These are phyloP conservation scores for Spinibarbus caldwelli DNA, from an alignment of 2,797 vertebrate genomes.

Conservation along the genomic window DNA sequence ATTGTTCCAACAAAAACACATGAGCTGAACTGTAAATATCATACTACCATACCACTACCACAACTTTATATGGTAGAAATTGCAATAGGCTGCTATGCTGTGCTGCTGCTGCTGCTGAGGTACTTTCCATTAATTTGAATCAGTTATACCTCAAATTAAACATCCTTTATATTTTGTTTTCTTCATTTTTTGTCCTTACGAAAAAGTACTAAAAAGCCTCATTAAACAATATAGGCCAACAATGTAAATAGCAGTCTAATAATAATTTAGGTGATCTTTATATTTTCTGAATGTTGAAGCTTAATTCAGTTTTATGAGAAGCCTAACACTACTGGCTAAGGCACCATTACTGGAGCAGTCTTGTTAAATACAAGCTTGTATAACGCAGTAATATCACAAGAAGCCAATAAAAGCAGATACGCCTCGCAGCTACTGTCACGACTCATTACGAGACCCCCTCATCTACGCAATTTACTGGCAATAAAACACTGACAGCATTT, in stretches of 20 bases:
- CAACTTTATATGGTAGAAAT: neutral
- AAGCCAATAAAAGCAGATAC: conserved; percentile 75
- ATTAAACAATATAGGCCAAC: conserved; percentile 23
- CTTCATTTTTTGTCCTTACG: neutral
- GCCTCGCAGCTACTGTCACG: conserved; percentile 87
- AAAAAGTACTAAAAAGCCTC: neutral
- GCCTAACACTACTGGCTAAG: neutral
- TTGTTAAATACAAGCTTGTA: conserved; percentile 38
- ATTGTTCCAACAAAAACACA: neutral
- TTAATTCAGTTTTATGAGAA: conserved; percentile 1
- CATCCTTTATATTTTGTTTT: neutral
- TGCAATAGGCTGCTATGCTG: neutral
- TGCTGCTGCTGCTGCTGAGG: neutral
- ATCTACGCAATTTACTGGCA: conserved; percentile 90
- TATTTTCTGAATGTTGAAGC: neutral
- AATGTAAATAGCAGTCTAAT: conserved; percentile 1
- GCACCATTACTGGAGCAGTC: conserved; percentile 11
- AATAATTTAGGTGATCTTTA: conserved; percentile 6
- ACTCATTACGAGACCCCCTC: conserved; percentile 90
- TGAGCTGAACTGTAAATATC: neutral
- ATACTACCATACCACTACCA: neutral
- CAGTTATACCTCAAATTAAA: neutral
- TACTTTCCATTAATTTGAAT: neutral
- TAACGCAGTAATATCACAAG: conserved; percentile 32
- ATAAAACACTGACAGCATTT: conserved; percentile 92